A percentile compares a stretch with the other conserved stretches of the same genome.
Conservation (phyloP, 2,888 invertebrate species). For the Eupithecia insigniata region DNA sequence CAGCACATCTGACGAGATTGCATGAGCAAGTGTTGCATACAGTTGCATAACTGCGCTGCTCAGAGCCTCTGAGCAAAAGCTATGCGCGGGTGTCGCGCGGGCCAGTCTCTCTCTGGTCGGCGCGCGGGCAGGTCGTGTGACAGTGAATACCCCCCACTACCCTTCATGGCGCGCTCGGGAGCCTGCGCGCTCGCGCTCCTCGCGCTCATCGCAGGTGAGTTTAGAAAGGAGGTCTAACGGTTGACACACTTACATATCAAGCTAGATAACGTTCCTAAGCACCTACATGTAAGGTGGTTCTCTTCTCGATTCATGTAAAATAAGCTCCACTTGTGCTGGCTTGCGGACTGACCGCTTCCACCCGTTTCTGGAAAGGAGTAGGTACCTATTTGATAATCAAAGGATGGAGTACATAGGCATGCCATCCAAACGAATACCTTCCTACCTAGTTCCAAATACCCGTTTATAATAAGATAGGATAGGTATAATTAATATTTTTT, state of each 20-base stretch:
- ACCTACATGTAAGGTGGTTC: not conserved
- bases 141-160: not conserved
- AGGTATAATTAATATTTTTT: too few relatives aligned
- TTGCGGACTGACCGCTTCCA: slow-evolving; percentile 12
- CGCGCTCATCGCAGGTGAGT: slow-evolving; percentile 31
- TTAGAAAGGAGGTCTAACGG: slow-evolving; percentile 43
- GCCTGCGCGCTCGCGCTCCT: slow-evolving; percentile 32
- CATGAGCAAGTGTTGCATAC: slow-evolving; percentile 33
- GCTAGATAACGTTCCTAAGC: not conserved
- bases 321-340: slow-evolving; percentile 32
- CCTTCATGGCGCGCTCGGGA: slow-evolving; percentile 30
- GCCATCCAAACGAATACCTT: not conserved
- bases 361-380: slow-evolving; percentile 11
- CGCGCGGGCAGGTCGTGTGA: not conserved
- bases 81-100: slow-evolving; percentile 24
- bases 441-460: not conserved
- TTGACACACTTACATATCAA: slow-evolving; percentile 40
- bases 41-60: slow-evolving; percentile 31
- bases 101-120: slow-evolving; percentile 26
- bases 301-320: slow-evolving; percentile 33
- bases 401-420: not conserved
- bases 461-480: not conserved
- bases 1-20: slow-evolving; percentile 19
- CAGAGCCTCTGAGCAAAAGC: slow-evolving; percentile 28
- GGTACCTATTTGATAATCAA: not conserved